phyloP scores from a whole-genome alignment of 2,113 vertebrate species.

The Burhinus bistriatus region DNA sequence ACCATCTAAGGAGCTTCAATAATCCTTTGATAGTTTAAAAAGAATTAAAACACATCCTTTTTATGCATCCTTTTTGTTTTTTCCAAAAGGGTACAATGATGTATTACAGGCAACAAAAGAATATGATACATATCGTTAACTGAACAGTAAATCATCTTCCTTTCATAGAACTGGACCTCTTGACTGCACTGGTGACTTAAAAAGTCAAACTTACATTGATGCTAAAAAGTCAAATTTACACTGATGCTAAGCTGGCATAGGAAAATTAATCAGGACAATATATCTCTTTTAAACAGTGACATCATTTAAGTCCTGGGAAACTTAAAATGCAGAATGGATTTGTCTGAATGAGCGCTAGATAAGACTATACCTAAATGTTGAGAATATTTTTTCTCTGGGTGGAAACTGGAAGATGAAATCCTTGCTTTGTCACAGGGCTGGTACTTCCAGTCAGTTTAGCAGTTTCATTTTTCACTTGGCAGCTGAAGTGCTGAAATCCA shows the following conservation, averaged over 20 bases:
- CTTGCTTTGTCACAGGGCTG: neutral
- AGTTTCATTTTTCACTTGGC: slow-evolving; percentile 1
- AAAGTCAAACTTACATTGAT: neutral
- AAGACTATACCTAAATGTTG: neutral
- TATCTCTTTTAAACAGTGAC: neutral
- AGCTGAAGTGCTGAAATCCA: neutral
- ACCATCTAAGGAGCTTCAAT: neutral
- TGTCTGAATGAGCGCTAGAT: neutral
- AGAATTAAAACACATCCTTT: neutral
- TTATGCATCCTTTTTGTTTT: neutral
- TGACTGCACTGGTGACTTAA: neutral
- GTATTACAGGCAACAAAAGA: neutral
- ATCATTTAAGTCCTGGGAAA: neutral
- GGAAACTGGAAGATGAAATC: neutral
- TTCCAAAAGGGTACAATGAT: neutral
- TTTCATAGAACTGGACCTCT: neutral
- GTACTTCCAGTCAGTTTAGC: neutral
- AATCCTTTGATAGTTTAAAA: neutral
- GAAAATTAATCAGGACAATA: neutral
- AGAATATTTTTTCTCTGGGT: neutral
- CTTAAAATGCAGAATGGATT: neutral
- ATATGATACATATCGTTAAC: neutral
- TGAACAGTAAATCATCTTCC: neutral
- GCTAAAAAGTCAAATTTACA: neutral
- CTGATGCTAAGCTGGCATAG: neutral